Evolutionary conservation across 2,113 vertebrate species (phyloP).

Genomic region (Anthoscopus minutus): DNA sequence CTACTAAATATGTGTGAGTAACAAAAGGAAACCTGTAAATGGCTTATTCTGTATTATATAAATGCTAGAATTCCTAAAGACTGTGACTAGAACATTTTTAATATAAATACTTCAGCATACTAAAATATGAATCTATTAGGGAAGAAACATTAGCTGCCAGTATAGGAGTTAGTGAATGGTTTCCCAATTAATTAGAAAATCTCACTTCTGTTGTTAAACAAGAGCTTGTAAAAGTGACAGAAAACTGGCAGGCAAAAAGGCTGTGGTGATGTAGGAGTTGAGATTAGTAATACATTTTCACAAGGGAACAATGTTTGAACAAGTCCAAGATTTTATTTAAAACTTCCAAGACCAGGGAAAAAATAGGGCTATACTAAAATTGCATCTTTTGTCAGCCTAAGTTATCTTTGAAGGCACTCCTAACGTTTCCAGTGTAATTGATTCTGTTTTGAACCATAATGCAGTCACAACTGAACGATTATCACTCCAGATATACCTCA

Average conservation of each 20-base stretch:
- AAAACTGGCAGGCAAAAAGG: background rate
- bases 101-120: background rate
- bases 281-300: background rate
- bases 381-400: background rate
- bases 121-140: background rate
- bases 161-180: background rate
- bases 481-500: background rate
- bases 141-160: background rate
- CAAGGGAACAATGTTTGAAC: background rate
- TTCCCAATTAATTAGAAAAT: slow-evolving; percentile 26
- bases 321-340: background rate
- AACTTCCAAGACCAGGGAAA: background rate
- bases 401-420: slow-evolving; percentile 7
- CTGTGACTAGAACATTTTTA: background rate
- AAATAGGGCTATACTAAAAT: background rate
- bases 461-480: slow-evolving; percentile 11
- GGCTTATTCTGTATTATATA: background rate
- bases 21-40: background rate
- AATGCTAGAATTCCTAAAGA: background rate
- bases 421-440: slow-evolving; percentile 1
- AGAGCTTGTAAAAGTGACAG: background rate
- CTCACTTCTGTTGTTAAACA: slow-evolving; percentile 2
- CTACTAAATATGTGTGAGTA: background rate
- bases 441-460: slow-evolving; percentile 15
- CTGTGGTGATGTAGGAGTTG: background rate